Evolutionary conservation across 1,140 invertebrate species (phyloP).

Genomic region (Stegodyphus mimosarum): DNA sequence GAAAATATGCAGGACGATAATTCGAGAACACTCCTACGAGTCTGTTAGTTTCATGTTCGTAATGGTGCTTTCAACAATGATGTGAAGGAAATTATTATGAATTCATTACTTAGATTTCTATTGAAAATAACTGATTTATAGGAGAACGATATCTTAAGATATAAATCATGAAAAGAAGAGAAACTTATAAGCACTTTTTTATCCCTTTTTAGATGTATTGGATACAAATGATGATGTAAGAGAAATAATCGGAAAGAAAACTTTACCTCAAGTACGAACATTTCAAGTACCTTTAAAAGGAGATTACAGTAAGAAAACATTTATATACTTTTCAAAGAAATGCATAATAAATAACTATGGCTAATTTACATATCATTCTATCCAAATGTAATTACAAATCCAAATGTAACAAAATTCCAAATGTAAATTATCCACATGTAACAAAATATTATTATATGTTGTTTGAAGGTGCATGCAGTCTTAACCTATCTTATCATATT

Average conservation of each 20-base stretch:
- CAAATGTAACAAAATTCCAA: too few relatives aligned
- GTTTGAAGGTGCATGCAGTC: too few relatives aligned
- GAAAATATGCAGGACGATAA: too few relatives aligned
- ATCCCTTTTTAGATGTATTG: slow-evolving; percentile 66
- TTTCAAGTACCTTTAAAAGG: slow-evolving; percentile 87
- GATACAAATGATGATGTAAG: slow-evolving; percentile 70
- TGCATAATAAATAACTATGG: neutral
- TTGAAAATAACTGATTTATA: too few relatives aligned
- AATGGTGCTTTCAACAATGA: too few relatives aligned
- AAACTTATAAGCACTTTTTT: neutral
- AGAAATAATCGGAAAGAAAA: slow-evolving; percentile 78
- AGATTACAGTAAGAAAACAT: slow-evolving; percentile 73
- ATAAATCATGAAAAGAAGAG: neutral
- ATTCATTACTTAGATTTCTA: too few relatives aligned
- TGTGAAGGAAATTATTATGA: too few relatives aligned
- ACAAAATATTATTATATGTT: too few relatives aligned
- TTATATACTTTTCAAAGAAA: neutral
- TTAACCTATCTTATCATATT: neutral
- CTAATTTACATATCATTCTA: neutral
- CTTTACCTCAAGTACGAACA: slow-evolving; percentile 80
- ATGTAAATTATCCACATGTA: too few relatives aligned
- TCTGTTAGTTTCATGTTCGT: too few relatives aligned
- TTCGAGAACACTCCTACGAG: too few relatives aligned
- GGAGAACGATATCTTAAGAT: neutral
- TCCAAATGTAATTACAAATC: too few relatives aligned